These are phyloP conservation scores for Marisa cornuarietis DNA, from an alignment of 1,140 invertebrate genomes.

Conservation along the genomic window DNA sequence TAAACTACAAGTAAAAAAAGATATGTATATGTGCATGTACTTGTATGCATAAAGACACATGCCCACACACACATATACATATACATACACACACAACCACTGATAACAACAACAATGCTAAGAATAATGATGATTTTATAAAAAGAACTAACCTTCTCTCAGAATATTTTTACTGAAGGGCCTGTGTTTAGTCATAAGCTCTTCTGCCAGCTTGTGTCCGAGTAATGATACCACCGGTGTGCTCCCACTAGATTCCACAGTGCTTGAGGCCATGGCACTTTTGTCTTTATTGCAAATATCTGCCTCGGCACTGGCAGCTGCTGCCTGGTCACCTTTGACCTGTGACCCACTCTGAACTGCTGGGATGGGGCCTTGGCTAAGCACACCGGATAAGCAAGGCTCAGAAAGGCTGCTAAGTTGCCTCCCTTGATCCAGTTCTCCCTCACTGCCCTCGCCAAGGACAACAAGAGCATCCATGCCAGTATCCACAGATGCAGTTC, in stretches of 20 bases:
- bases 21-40: not conserved
- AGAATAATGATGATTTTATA: not conserved
- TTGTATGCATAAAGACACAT: not conserved
- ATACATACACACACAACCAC: not conserved
- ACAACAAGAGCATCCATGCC: slow-evolving; percentile 46
- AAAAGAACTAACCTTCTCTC: slow-evolving; percentile 48
- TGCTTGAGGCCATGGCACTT: too few relatives aligned
- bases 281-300: too few relatives aligned
- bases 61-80: not conserved
- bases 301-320: too few relatives aligned
- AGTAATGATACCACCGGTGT: not conserved
- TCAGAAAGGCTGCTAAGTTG: slow-evolving; percentile 33
- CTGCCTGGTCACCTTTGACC: slow-evolving; percentile 40
- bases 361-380: not conserved
- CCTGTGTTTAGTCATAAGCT: slow-evolving; percentile 50
- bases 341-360: slow-evolving; percentile 19
- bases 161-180: slow-evolving; percentile 52
- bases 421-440: slow-evolving; percentile 17
- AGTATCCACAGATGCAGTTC: slow-evolving; percentile 39
- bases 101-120: not conserved
- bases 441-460: slow-evolving; percentile 31
- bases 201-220: slow-evolving; percentile 28
- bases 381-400: slow-evolving; percentile 22
- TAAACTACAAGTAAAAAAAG: too few relatives aligned
- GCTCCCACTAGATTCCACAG: too few relatives aligned